Conservation (phyloP, 2,113 vertebrate genomes). For the Calypte anna region DNA sequence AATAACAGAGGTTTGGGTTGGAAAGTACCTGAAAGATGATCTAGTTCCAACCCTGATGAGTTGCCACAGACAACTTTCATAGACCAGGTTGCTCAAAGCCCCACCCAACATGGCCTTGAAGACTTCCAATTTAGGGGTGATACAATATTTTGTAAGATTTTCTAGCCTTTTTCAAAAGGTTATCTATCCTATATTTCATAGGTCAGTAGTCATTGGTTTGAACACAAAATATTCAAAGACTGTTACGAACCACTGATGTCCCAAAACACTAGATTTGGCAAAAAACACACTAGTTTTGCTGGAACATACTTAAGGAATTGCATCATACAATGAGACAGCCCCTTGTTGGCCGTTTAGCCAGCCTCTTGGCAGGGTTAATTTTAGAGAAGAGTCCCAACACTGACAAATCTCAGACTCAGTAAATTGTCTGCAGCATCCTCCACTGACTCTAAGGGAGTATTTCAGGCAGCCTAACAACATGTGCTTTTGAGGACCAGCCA, state of each 20-base stretch:
- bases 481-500: background rate
- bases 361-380: background rate
- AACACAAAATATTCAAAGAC: background rate
- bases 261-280: background rate
- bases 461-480: background rate
- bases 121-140: background rate
- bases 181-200: background rate
- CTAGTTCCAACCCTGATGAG: too few relatives aligned
- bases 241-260: background rate
- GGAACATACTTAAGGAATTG: background rate
- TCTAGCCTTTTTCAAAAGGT: background rate
- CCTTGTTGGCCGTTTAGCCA: background rate
- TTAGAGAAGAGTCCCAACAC: background rate
- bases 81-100: too few relatives aligned
- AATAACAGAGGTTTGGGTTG: too few relatives aligned
- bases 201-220: background rate
- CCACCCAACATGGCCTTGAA: too few relatives aligned
- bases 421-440: background rate
- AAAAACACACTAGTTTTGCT: background rate
- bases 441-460: background rate
- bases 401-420: background rate
- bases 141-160: background rate
- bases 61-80: too few relatives aligned
- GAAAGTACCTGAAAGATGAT: too few relatives aligned
- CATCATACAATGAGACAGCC: background rate